Conservation (phyloP, 2,113 vertebrate species). For the Pristiophorus japonicus region DNA sequence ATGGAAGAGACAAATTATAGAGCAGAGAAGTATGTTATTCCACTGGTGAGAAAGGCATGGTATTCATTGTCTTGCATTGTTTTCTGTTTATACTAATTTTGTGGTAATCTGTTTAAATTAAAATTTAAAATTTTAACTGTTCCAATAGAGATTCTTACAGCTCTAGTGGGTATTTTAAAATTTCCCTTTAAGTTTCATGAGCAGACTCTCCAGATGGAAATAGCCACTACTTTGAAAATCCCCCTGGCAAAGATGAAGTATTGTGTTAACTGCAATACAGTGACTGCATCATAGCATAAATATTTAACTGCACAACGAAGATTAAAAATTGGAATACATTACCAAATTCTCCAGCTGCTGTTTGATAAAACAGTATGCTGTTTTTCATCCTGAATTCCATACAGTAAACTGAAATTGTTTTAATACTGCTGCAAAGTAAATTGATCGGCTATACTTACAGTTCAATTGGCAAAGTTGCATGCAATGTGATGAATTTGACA, state of each 20-base stretch:
- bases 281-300: not conserved
- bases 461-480: too few species aligned
- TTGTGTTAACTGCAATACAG: not conserved
- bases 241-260: not conserved
- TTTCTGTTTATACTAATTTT: not conserved
- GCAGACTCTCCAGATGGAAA: not conserved
- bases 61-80: not conserved
- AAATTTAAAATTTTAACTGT: not conserved
- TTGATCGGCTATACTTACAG: not conserved
- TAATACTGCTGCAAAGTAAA: not conserved
- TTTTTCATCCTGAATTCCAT: not conserved
- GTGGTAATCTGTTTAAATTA: not conserved
- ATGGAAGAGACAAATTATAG: not conserved
- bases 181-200: not conserved
- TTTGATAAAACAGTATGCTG: not conserved
- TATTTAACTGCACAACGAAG: not conserved
- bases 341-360: not conserved
- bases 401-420: not conserved
- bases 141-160: not conserved
- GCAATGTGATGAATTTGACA: too few species aligned
- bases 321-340: constrained; percentile 9
- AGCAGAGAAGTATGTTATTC: not conserved
- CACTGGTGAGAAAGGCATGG: not conserved
- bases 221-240: not conserved
- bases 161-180: not conserved